These are phyloP conservation scores for Urocolius indicus DNA, from an alignment of 2,113 vertebrate genomes.

Conservation along the genomic window DNA sequence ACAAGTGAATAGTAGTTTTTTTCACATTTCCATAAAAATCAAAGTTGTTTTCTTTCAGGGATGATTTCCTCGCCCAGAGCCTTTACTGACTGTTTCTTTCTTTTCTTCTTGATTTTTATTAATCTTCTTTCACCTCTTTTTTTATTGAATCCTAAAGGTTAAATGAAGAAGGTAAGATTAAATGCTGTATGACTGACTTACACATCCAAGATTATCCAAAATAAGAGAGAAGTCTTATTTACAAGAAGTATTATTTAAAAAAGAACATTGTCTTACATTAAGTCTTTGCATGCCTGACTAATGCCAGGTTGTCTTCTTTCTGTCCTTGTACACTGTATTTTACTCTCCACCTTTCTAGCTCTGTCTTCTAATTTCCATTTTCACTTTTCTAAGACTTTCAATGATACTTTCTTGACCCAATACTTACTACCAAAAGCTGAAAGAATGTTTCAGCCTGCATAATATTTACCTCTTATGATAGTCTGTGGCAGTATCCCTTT, in stretches of 20 bases:
- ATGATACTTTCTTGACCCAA: background rate
- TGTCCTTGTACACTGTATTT: background rate
- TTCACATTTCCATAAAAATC: background rate
- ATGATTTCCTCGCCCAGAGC: background rate
- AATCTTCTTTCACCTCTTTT: slow-evolving; percentile 22
- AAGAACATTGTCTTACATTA: background rate
- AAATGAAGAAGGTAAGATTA: slow-evolving; percentile 5
- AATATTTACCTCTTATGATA: background rate
- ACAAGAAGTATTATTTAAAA: background rate
- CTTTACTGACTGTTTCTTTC: slow-evolving; percentile 54
- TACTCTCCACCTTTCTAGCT: background rate
- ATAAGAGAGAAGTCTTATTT: background rate
- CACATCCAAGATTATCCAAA: background rate
- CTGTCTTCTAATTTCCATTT: background rate
- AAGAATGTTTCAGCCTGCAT: background rate
- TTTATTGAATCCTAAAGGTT: slow-evolving; percentile 63
- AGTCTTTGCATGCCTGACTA: background rate
- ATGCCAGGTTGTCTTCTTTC: background rate
- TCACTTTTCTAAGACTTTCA: background rate
- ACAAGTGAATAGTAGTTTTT: background rate
- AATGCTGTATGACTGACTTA: background rate
- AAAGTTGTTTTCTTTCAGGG: slow-evolving; percentile 29
- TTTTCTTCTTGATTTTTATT: slow-evolving; percentile 72
- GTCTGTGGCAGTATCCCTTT: background rate
- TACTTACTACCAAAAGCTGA: background rate